Evolutionary conservation across 2,113 vertebrate species (phyloP), one percentile per base, ranked within the genome.

Genomic region (Seriola quinqueradiata): DNA sequence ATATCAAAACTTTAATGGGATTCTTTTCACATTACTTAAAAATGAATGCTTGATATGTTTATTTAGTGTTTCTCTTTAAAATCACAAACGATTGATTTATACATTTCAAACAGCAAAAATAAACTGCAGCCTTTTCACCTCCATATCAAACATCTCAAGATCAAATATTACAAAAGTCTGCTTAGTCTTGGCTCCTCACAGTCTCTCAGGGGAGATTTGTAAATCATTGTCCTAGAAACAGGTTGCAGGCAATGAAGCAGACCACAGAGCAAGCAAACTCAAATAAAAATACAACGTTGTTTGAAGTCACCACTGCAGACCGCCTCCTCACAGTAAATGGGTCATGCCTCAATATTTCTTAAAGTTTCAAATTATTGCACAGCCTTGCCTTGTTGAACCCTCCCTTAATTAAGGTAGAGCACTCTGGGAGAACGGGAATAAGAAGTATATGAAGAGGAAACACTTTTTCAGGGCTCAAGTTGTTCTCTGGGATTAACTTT

Each of bases 351-450:
- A 61, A 82, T 83, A 89, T 93, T 92, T 92, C 88, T 81, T 70
- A 74, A 85, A 90, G 87, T 93, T 93, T 90, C 89, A 91, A 88
- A 90, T 92, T 85, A 92, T 92, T 93, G 92, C 90, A 88, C 82
- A 74, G 86, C 69, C 86, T 88, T 83, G 89, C 85, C 89, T 90
- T 83, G 85, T 88, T 88, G 70, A 92, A 87, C 81, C 79, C 55
- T 77, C 60, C 68, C 76, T 86, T 89, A 77, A 86, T 87, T 88
- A 83, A 84, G 86, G 87, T 90, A 50, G 77, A 77, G 60, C 64
- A 34, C 77, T 82, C 72, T 75, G 55, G 65, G 75, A 40, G 38
- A 83, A 63, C 46, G 38, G 52, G 75, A 79, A 72, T 75, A 66
- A 65, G 54, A 72, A 75, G 23, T 73, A 75, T 66, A 70, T 71